Base-by-base conservation (phyloP, 2,797 vertebrate species). In the Columba guinea region DNA sequence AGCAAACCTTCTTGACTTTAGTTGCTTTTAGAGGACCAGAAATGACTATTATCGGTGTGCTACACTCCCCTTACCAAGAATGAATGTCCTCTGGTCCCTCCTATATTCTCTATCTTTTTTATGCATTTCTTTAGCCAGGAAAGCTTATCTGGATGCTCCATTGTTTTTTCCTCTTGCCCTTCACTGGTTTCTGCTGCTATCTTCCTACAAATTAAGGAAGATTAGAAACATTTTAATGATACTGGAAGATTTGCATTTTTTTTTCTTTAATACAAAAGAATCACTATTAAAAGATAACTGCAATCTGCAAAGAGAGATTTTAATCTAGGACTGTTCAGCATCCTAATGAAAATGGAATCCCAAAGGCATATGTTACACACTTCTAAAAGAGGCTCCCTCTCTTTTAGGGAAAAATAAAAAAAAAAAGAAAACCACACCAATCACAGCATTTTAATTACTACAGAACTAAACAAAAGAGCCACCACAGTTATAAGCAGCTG, bases 271-370 rank as follows among this genome's bases (percentile, higher is more conserved):
- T 39, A 65, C 11, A 44, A 68, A 87, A 81, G 22, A 70, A 30
- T 70, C 22, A 60, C 64, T 87, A 81, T 11, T 10, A 80, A 82
- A 21, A 77, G 5, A 26, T 59, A 85, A 81, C 11, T 58, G 46
- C 41, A 39, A 10, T 60, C 56, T 62, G n/a, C 63, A 79, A 60
- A 85, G 53, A 70, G 16, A 83, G 30, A 60, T 55, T 7, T 51
- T 80, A 68, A 74, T 71, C 34, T 71, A 75, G 51, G 64, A 87
- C 51, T 69, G 18, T 60, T 93, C 49, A 15, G 60, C n/a, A 68
- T 71, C 39, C 76, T 73, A 89, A 92, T 65, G 65, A 65, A 85
- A 85, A 92, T 3, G 7, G 55, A 96, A 95, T 69, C 84, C n/a
- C 59, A 67, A 75, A 85, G 60, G 58, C 1, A 0, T 53, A 55